Conservation (phyloP, 2,797 vertebrate species). For the Coccyzus lansbergi region DNA sequence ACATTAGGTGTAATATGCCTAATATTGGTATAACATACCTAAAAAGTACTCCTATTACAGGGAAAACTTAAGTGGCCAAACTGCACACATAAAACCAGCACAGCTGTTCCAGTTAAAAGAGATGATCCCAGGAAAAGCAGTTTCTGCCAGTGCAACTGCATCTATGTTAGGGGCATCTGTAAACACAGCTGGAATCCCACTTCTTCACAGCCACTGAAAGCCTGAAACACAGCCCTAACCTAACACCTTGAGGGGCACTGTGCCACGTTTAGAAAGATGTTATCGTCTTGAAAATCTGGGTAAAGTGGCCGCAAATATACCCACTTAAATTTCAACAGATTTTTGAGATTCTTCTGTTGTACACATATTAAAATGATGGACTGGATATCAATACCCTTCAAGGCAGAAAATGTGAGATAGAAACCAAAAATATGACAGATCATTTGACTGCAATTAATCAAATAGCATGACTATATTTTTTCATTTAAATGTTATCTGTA, state of each 20-base stretch:
- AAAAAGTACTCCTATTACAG: neutral
- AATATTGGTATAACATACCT: neutral
- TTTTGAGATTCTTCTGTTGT: slow-evolving; percentile 33
- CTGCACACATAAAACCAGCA: neutral
- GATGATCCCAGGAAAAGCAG: neutral
- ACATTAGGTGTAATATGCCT: neutral
- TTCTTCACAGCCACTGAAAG: neutral
- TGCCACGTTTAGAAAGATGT: slow-evolving; percentile 19
- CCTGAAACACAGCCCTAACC: neutral
- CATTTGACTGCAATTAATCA: neutral
- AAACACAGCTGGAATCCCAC: slow-evolving; percentile 50
- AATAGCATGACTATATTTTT: neutral
- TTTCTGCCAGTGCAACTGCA: neutral
- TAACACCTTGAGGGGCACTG: neutral
- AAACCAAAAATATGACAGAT: slow-evolving; percentile 20
- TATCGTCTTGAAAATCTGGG: slow-evolving; percentile 13
- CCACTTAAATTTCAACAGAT: slow-evolving; percentile 25
- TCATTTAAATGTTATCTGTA: neutral
- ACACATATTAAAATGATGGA: neutral
- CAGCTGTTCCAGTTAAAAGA: neutral
- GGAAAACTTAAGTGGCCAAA: neutral
- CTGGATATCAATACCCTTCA: slow-evolving; percentile 10
- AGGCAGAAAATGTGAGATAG: neutral
- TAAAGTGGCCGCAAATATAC: slow-evolving; percentile 4
- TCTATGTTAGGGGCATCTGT: neutral